Percentiles rank a stretch among this genome's conserved stretches.
phyloP scores from a whole-genome alignment of 2,797 vertebrate species.

The Acridotheres tristis region DNA sequence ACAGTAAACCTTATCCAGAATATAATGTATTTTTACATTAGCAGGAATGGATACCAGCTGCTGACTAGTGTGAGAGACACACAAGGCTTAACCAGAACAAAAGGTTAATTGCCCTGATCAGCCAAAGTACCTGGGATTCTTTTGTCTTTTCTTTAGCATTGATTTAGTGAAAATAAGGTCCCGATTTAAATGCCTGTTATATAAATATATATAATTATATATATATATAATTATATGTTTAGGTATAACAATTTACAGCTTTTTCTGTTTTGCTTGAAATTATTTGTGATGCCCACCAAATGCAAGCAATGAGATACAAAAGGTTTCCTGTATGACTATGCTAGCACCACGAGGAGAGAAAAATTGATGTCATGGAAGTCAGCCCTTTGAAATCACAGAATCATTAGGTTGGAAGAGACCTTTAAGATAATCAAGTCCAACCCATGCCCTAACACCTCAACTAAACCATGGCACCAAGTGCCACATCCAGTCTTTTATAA shows the following conservation, averaged over 20 bases:
- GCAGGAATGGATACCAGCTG: background rate
- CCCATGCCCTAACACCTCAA: background rate
- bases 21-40: background rate
- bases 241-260: rapidly evolving
- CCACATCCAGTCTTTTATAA: background rate
- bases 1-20: background rate
- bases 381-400: background rate
- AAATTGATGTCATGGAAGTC: background rate
- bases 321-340: background rate
- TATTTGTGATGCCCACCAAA: background rate
- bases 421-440: background rate
- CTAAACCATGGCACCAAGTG: background rate
- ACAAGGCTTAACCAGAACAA: background rate
- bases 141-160: background rate
- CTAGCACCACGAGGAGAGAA: background rate
- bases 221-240: background rate
- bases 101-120: background rate
- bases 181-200: background rate
- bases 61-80: background rate
- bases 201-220: background rate
- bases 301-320: background rate
- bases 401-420: background rate
- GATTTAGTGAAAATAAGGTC: background rate
- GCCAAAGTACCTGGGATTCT: background rate
- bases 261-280: background rate